Conservation (phyloP, 2,888 invertebrate genomes). For the Drosophila anomelani region DNA sequence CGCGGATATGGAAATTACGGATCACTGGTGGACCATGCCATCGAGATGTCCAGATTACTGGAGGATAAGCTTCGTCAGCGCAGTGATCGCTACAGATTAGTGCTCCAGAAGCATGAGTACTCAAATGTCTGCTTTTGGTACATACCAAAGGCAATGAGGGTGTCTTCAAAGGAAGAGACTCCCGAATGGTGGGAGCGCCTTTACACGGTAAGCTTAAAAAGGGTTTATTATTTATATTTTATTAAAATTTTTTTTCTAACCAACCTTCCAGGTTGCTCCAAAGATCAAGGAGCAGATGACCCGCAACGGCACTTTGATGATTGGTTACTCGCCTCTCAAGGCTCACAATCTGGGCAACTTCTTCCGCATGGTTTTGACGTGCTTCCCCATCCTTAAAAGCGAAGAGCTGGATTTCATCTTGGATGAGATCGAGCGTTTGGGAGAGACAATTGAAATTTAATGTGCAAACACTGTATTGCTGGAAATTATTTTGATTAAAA, state of each 20-base stretch:
- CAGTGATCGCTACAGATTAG: conserved; percentile 87
- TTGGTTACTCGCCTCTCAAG: conserved; percentile 90
- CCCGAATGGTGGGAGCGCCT: conserved; percentile 86
- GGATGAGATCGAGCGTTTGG: conserved; percentile 88
- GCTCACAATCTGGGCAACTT: conserved; percentile 89
- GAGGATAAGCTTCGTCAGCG: conserved; percentile 85
- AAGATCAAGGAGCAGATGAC: conserved; percentile 90
- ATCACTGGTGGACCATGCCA: conserved; percentile 87
- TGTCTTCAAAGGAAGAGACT: conserved; percentile 81
- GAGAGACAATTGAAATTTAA: conserved; percentile 72
- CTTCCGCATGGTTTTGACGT: conserved; percentile 90
- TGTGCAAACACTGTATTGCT: neutral
- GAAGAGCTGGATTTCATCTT: conserved; percentile 88
- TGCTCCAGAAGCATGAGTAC: conserved; percentile 88
- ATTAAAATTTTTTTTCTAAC: no score
- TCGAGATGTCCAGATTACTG: conserved; percentile 88
- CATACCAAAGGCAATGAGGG: conserved; percentile 86
- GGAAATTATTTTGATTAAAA: neutral
- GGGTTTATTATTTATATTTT: neutral
- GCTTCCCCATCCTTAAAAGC: conserved; percentile 88
- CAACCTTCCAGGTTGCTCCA: conserved; percentile 87
- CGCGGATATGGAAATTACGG: conserved; percentile 88
- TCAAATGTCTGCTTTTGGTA: conserved; percentile 97
- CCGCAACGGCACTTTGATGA: conserved; percentile 88
- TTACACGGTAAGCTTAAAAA: conserved; percentile 78